These are phyloP conservation scores for Perccottus glenii DNA, from an alignment of 2,113 vertebrate genomes.

Conservation along the genomic window DNA sequence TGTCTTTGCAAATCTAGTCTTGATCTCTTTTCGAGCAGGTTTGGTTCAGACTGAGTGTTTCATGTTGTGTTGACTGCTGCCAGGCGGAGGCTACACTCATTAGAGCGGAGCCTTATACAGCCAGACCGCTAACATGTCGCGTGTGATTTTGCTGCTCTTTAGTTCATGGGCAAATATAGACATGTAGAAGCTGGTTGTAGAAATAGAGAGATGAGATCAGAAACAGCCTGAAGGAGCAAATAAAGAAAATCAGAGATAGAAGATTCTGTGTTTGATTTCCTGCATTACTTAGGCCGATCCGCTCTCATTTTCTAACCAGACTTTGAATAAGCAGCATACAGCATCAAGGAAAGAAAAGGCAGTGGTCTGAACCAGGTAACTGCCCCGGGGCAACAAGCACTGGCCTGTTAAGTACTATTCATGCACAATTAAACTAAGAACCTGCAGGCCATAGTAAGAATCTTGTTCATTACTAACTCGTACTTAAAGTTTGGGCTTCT, in stretches of 20 bases:
- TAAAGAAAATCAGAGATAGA: no score
- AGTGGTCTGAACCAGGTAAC: neutral
- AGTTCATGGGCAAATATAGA: constrained; percentile 20
- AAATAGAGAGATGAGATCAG: neutral
- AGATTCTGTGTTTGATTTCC: constrained; percentile 5
- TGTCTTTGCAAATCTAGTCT: no score
- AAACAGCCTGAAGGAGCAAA: neutral
- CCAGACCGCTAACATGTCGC: constrained; percentile 13
- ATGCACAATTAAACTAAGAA: neutral
- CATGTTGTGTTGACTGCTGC: no score
- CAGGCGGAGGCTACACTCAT: neutral
- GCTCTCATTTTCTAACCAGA: no score
- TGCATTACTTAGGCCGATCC: neutral
- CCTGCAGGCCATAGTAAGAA: no score
- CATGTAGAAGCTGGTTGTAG: constrained; percentile 11
- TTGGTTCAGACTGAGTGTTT: no score
- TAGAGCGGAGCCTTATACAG: neutral
- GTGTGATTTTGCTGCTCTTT: constrained; percentile 18
- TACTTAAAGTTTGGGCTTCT: no score
- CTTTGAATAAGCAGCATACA: neutral
- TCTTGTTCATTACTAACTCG: no score
- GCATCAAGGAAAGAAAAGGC: neutral
- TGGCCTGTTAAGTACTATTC: constrained; percentile 8
- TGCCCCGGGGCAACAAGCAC: neutral
- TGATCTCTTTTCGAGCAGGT: no score